Base-by-base conservation (phyloP, 2,113 vertebrate genomes). In the Microcebus ravelobensis region DNA sequence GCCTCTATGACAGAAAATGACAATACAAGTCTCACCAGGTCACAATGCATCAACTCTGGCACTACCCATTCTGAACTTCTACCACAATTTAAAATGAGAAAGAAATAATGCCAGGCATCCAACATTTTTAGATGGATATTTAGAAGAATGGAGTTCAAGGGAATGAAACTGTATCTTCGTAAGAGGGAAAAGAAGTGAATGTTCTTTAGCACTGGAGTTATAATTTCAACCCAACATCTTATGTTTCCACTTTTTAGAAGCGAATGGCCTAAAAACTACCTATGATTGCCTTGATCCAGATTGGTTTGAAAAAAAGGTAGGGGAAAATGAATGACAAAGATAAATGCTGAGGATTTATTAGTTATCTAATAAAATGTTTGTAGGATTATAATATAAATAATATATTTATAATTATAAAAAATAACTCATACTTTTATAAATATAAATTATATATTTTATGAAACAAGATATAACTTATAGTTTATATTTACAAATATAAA, bases 1-100 rank as follows among this genome's bases (percentile, higher is more conserved):
- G 59, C 14, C 10, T 23, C 57, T 2, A 5, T 1, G 29, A 34
- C 17, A 42, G 11, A 7, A 36, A 15, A 14, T 6, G 82, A 25
- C 21, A 52, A 5, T 21, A 31, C 8, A 13, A 14, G 17, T 17
- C 14, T 10, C 84, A 39, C 36, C 77, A 11, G 7, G 2, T 27
- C 7, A 17, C 63, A 18, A 0, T 1, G 4, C 8, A 1, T 20
- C 15, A 0, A 2, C 45, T 27, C 50, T 57, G 25, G n/a, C 1
- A 10, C 31, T 27, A 61, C 27, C 42, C 23, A 13, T 23, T 76
- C 14, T 11, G 48, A 79, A 18, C n/a, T 12, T 57, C 31, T 4
- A 20, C 39, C 77, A 68, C 31, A 50, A 14, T 9, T 25, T 79
- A 50, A 27, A 20, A 34, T 25, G 18, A 52, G 29, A 34, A 5